Conservation (phyloP, 2,797 vertebrate genomes). For the Loriculus beryllinus region DNA sequence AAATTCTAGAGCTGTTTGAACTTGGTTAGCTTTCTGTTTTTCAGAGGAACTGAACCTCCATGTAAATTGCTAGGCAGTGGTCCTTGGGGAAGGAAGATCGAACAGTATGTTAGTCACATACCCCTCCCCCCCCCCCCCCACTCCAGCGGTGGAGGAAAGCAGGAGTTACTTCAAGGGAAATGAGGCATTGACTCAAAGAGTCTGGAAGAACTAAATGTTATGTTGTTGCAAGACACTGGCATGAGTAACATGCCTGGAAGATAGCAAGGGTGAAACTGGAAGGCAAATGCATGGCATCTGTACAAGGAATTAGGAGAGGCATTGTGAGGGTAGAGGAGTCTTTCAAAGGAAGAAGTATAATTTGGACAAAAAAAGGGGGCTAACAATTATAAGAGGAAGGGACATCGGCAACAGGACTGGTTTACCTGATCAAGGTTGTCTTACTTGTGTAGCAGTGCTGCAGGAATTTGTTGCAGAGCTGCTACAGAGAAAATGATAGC, state of each 20-base stretch:
- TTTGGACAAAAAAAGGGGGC: neutral
- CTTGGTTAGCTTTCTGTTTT: neutral
- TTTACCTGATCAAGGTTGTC: neutral
- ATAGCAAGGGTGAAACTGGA: neutral
- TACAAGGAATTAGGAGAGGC: neutral
- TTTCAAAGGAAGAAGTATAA: neutral
- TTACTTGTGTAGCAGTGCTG: neutral
- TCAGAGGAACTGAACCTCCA: neutral
- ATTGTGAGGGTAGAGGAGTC: neutral
- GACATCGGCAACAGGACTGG: neutral
- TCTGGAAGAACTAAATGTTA: neutral
- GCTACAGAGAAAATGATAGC: neutral
- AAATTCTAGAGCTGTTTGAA: neutral
- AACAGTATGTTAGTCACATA: neutral
- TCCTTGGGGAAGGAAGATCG: neutral
- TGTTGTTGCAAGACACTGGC: neutral
- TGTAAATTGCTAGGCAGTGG: neutral
- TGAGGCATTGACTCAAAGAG: neutral
- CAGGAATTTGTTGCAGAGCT: neutral
- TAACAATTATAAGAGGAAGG: neutral
- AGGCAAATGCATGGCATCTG: neutral
- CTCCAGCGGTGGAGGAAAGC: fast-evolving
- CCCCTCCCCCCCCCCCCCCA: too few species aligned
- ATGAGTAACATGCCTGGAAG: neutral
- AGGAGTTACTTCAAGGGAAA: neutral